phyloP scores from a whole-genome alignment of 2,888 invertebrate genomes.

The Nephrotoma appendiculata region DNA sequence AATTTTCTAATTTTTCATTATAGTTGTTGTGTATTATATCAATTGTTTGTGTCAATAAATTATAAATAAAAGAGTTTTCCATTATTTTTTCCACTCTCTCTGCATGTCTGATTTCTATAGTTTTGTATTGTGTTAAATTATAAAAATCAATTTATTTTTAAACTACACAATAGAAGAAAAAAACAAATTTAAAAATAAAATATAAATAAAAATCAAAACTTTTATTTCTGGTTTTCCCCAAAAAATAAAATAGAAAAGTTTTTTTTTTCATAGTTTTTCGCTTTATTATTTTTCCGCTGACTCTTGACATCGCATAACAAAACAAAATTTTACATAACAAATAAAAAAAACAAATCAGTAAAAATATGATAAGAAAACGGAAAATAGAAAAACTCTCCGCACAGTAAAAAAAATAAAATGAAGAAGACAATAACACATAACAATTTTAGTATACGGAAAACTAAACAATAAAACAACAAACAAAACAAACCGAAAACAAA shows the following conservation, averaged over 20 bases:
- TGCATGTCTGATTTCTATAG: not conserved
- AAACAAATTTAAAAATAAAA: not conserved
- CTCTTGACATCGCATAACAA: not conserved
- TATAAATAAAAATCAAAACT: not conserved
- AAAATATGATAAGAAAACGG: not conserved
- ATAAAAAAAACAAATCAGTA: not conserved
- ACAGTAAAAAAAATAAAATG: not conserved
- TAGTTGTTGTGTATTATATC: not conserved
- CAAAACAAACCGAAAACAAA: not conserved
- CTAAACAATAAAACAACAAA: not conserved
- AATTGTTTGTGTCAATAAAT: not conserved
- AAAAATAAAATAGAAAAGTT: not conserved
- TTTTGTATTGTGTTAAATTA: not conserved
- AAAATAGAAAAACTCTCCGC: not conserved
- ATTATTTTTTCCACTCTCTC: not conserved
- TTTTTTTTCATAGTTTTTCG: not conserved
- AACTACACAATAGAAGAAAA: not conserved
- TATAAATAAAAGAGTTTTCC: not conserved
- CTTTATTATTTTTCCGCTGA: not conserved
- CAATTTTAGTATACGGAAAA: not conserved
- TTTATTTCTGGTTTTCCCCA: not conserved
- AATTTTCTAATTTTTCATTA: not conserved
- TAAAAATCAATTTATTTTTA: not conserved
- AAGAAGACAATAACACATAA: not conserved
- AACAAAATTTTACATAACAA: not conserved